Conservation (phyloP, 64 coral and sea anemone species). For the Montipora foliosa region DNA sequence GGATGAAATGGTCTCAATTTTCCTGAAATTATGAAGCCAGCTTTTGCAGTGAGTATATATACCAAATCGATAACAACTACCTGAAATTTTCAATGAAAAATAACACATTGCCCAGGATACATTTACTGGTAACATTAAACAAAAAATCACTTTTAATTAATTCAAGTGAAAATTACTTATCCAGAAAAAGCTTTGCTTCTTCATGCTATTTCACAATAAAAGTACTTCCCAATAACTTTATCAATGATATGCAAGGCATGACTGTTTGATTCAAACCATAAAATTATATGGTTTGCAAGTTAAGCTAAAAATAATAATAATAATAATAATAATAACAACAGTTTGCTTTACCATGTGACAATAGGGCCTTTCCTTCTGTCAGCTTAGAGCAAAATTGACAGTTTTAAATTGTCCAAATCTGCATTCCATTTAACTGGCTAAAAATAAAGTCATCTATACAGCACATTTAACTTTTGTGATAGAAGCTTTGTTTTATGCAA, state of each 20-base stretch:
- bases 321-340: neutral
- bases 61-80: too few species aligned
- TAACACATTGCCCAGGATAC: too few species aligned
- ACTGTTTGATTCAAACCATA: too few species aligned
- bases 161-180: neutral
- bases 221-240: neutral
- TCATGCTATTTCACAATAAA: neutral
- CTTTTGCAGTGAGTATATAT: too few species aligned
- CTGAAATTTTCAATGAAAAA: too few species aligned
- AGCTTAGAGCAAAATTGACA: neutral
- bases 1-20: too few species aligned
- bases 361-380: neutral
- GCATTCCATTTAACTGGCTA: neutral
- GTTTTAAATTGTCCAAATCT: neutral
- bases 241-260: neutral
- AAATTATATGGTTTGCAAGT: neutral
- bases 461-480: neutral
- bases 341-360: conserved; percentile 1
- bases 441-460: neutral
- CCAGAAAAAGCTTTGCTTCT: neutral
- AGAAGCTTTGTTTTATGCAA: conserved; percentile 38
- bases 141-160: neutral
- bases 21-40: too few species aligned
- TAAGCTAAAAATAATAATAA: neutral
- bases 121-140: neutral